Conservation (phyloP, 2,797 vertebrate species). For the Poecilia picta region DNA sequence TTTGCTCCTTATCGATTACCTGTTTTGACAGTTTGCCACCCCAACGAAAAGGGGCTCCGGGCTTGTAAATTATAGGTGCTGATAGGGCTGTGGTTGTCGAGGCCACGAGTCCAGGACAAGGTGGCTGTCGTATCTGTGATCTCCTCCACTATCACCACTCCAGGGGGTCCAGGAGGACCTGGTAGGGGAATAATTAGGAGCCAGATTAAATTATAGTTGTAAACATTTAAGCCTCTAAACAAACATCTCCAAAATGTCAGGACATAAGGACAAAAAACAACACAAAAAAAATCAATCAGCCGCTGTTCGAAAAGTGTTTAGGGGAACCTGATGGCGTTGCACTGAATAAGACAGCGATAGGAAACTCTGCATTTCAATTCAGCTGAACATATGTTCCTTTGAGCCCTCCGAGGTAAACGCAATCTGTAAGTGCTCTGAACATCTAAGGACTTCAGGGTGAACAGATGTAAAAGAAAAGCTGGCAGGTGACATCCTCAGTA, state of each 20-base stretch:
- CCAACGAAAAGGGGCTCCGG: constrained; percentile 95
- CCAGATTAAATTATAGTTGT: constrained; percentile 34
- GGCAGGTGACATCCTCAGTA: constrained; percentile 71
- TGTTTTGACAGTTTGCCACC: constrained; percentile 97
- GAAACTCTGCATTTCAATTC: constrained; percentile 60
- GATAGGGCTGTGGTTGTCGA: constrained; percentile 97
- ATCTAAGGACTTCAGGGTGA: constrained; percentile 62
- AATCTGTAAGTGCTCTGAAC: constrained; percentile 71
- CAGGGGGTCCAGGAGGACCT: constrained; percentile 96
- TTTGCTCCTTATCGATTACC: constrained; percentile 82
- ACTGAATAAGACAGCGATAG: constrained; percentile 50
- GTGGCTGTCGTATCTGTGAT: constrained; percentile 94
- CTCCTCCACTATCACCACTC: constrained; percentile 96
- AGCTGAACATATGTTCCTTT: constrained; percentile 75
- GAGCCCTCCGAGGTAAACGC: constrained; percentile 68
- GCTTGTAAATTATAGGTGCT: constrained; percentile 94
- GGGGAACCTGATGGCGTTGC: constrained; percentile 3
- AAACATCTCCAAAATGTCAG: constrained; percentile 14
- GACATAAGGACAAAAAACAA: constrained; percentile 5
- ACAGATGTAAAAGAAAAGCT: constrained; percentile 75
- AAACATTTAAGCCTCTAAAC: constrained; percentile 15
- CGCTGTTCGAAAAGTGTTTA: constrained; percentile 10
- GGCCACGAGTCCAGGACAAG: constrained; percentile 92
- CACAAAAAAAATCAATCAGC: constrained; percentile 14
- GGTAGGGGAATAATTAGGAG: constrained; percentile 31